phyloP scores from a whole-genome alignment of 2,888 invertebrate species.

The Incurvaria masculella region DNA sequence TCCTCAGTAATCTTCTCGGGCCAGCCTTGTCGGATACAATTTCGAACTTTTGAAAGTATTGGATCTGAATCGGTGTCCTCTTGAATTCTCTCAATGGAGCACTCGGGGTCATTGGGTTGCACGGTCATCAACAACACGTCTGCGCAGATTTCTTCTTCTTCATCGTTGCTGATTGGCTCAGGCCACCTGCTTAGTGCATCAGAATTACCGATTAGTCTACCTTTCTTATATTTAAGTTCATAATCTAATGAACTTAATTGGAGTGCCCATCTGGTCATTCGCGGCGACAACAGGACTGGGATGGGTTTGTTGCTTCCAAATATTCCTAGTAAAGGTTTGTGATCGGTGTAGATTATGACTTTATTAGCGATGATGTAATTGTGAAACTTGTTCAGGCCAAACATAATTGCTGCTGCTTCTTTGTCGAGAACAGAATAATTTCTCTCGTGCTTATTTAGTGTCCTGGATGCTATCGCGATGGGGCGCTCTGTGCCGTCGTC shows the following conservation, averaged over 20 bases:
- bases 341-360: slow-evolving; percentile 14
- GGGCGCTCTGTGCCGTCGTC: slow-evolving; percentile 14
- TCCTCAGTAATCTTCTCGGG: slow-evolving; percentile 1
- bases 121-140: slow-evolving; percentile 15
- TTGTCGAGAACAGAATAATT: slow-evolving; percentile 15
- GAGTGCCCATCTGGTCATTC: slow-evolving; percentile 16
- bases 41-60: slow-evolving; percentile 9
- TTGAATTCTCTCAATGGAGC: slow-evolving; percentile 8
- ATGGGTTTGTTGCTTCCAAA: slow-evolving; percentile 10
- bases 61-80: slow-evolving; percentile 7
- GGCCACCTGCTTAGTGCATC: slow-evolving; percentile 17
- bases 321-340: slow-evolving; percentile 13
- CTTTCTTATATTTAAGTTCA: slow-evolving; percentile 14
- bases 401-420: slow-evolving; percentile 15
- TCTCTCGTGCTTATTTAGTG: slow-evolving; percentile 12
- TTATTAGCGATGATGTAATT: slow-evolving; percentile 11
- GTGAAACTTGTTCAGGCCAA: slow-evolving; percentile 15
- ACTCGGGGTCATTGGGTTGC: slow-evolving; percentile 9
- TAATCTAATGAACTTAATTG: slow-evolving; percentile 15
- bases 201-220: slow-evolving; percentile 16
- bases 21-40: slow-evolving; percentile 14
- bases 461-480: slow-evolving; percentile 12
- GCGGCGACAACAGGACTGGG: slow-evolving; percentile 13
- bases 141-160: slow-evolving; percentile 5
- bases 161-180: slow-evolving; percentile 7